Evolutionary conservation across 1,140 invertebrate species (phyloP).

Genomic region (Chymomyza costata): DNA sequence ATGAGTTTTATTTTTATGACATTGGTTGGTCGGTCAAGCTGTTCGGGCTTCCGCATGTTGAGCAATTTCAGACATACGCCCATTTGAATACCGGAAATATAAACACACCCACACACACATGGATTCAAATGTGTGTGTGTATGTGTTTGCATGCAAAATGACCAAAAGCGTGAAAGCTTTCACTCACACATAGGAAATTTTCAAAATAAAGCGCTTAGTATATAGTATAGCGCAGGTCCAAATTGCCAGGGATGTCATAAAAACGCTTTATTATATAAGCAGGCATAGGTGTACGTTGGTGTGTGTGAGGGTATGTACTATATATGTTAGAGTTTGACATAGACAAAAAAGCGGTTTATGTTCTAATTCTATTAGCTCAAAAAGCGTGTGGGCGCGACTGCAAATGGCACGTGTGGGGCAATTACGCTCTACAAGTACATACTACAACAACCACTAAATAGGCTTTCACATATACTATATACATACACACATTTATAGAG

Average conservation of each 20-base stretch:
- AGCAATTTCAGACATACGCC: too few species aligned
- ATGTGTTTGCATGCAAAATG: too few species aligned
- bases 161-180: neutral
- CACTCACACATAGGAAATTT: constrained; percentile 23
- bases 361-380: constrained; percentile 65
- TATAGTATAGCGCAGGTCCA: constrained; percentile 43
- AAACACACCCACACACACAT: too few species aligned
- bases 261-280: constrained; percentile 49
- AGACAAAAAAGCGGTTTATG: constrained; percentile 66
- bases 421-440: constrained; percentile 49
- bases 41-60: too few species aligned
- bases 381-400: constrained; percentile 32
- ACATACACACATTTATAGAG: constrained; percentile 15
- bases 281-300: constrained; percentile 9
- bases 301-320: constrained; percentile 8
- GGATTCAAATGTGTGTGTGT: too few species aligned
- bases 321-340: too few species aligned
- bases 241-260: constrained; percentile 61
- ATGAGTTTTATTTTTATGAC: constrained; percentile 41
- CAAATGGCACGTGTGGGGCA: constrained; percentile 51
- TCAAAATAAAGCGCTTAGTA: constrained; percentile 40
- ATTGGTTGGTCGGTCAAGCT: constrained; percentile 30
- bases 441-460: constrained; percentile 29
- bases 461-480: neutral
- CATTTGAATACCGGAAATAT: too few species aligned